Evolutionary conservation across 2,113 vertebrate species (phyloP), one percentile per base, ranked within the genome.

Genomic region (Leucopsar rothschildi): DNA sequence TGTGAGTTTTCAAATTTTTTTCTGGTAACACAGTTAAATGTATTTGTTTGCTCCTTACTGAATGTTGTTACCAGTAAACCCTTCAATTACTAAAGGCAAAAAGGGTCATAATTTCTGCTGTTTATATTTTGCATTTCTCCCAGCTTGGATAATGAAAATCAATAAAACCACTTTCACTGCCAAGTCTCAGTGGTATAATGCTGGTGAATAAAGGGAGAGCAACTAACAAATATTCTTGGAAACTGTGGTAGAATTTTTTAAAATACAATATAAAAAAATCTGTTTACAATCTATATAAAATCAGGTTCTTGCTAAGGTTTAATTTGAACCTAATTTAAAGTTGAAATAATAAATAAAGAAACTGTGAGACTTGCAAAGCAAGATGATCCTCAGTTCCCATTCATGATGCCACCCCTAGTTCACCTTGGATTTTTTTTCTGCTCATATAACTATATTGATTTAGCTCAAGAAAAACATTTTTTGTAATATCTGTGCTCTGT

Each of bases 101-200:
- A 95, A 92, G 64, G 82, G 80, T 93, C 91, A 95, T 95, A 95
- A 95, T 95, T 96, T 90, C 80, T 93, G 72, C 95, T 93, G 88
- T 82, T 97, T 96, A 86, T 95, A 92, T 87, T 96, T 96, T 95
- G 81, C 94, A 95, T 96, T 96, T 92, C 93, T 94, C 59, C 59
- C 55, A 83, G 79, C 94, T 73, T 78, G 68, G 71, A 83, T 95
- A 96, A 96, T 95, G 94, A 96, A 97, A 97, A 96, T 96, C 93
- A 94, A 96, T 96, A 93, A 86, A 96, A 95, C 93, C 90, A 96
- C 92, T 97, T 96, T 96, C 85, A 44, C 85, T 78, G 92, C 65
- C 85, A 92, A 86, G 76, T 96, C 95, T 96, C 94, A 81, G 76
- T 90, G 92, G 94, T 88, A 90, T 68, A 60, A 56, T 75, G 85